phyloP scores from a whole-genome alignment of 2,113 vertebrate species.

The Cygnus buccinator region DNA sequence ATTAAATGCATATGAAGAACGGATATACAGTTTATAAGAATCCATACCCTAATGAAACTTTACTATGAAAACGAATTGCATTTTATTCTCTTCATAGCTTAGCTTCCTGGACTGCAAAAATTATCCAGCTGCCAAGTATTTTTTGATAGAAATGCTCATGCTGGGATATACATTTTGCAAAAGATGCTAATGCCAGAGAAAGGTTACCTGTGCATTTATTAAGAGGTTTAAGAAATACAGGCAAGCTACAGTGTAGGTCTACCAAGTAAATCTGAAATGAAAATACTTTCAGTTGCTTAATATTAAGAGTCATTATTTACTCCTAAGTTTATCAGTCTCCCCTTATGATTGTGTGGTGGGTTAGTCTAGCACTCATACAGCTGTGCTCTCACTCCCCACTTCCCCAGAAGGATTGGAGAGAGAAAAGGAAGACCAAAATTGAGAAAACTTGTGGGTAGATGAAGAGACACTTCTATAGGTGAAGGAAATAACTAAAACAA shows the following conservation, averaged over 20 bases:
- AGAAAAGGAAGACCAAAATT: not conserved
- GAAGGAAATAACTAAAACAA: not conserved
- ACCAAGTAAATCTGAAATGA: not conserved
- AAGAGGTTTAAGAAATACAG: not conserved
- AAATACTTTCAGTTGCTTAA: not conserved
- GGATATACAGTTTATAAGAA: not conserved
- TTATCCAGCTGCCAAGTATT: not conserved
- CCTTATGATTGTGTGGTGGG: not conserved
- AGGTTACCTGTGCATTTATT: not conserved
- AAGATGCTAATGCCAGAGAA: not conserved
- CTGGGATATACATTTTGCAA: not conserved
- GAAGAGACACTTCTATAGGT: not conserved
- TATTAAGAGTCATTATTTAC: not conserved
- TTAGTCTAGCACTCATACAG: not conserved
- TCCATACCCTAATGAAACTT: not conserved
- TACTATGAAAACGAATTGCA: not conserved
- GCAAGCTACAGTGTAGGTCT: not conserved
- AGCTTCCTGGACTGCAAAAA: not conserved
- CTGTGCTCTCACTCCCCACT: not conserved
- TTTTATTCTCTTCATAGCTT: not conserved
- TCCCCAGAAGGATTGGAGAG: not conserved
- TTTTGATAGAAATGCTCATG: not conserved
- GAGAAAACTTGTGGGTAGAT: not conserved
- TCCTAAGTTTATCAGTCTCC: not conserved
- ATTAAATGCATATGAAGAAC: not conserved